Evolutionary conservation across 2,113 vertebrate genomes (phyloP), one percentile per base, ranked within the genome.

Genomic region (Clarias magur): DNA sequence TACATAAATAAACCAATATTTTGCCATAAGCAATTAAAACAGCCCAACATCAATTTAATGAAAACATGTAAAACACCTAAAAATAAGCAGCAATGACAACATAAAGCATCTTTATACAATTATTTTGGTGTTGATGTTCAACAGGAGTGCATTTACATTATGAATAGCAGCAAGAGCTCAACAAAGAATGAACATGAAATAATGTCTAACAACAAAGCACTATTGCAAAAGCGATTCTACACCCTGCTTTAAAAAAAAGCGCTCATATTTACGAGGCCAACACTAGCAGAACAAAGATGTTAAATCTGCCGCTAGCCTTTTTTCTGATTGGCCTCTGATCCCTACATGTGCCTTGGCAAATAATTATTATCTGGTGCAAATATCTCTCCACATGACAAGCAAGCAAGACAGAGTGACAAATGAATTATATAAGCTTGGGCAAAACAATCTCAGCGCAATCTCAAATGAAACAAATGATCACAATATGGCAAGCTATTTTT

Each of bases 361-460:
- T 65, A 83, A 25, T 38, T 21, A 86, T 57, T 2, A 60, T 42
- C 30, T 30, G 27, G 54, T 48, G 63, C 85, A 67, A 65, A 85
- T 80, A 53, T 67, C 67, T 81, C 42, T 16, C 57, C 65, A 48
- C 57, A 59, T 70, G 65, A 86, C 72, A 79, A 83, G 54, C 80
- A 42, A 68, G 83, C 17, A 30, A 42, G 78, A 8, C 38, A 84
- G n/a, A 79, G 53, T 86, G 62, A 86, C 42, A 34, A 84, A 87
- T 89, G 72, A 84, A 56, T 75, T 81, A 63, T 84, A 68, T 57
- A 57, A 73, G 70, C 68, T 62, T 85, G 76, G 57, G 82, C 57
- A 83, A 73, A 48, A 53, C 38, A 62, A 63, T 63, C 25, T 17
- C 42, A 54, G 67, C 10, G 10, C 56, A 82, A 48, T 42, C 19